Percentiles rank a stretch among this genome's conserved stretches.
These are phyloP conservation scores for Campoplex capitator DNA, from an alignment of 2,888 invertebrate genomes.

Conservation along the genomic window DNA sequence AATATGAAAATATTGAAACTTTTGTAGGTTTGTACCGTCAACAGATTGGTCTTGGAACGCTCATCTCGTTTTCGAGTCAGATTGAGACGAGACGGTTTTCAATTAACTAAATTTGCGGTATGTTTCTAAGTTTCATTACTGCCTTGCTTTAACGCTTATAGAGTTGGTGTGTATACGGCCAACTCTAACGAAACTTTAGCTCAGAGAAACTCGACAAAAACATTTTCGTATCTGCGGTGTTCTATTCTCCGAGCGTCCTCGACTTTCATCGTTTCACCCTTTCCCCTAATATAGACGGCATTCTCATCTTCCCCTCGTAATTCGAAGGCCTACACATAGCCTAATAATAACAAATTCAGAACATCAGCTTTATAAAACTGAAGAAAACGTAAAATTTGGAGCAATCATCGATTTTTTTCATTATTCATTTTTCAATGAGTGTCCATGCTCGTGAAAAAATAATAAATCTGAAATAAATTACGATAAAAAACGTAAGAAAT, in stretches of 20 bases:
- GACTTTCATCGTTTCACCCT: slow-evolving; percentile 7
- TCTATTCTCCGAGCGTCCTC: slow-evolving; percentile 48
- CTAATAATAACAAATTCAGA: neutral
- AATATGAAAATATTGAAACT: neutral
- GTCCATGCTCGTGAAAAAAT: no score
- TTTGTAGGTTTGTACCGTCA: slow-evolving; percentile 6
- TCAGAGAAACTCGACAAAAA: slow-evolving; percentile 69
- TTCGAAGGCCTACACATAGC: neutral
- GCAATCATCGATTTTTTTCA: no score
- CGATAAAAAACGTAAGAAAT: no score
- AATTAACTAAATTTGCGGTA: slow-evolving; percentile 73
- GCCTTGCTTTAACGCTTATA: slow-evolving; percentile 50
- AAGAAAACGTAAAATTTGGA: neutral
- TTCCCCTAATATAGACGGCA: neutral
- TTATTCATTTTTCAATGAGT: neutral
- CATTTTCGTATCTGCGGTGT: slow-evolving; percentile 65
- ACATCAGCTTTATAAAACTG: neutral
- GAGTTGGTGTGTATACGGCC: slow-evolving; percentile 11
- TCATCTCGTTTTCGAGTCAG: slow-evolving; percentile 13
- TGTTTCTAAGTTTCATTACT: slow-evolving; percentile 67
- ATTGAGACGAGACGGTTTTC: slow-evolving; percentile 62
- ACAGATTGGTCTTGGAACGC: slow-evolving; percentile 12
- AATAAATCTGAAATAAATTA: no score
- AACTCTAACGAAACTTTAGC: slow-evolving; percentile 65
- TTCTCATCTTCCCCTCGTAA: neutral